These are phyloP conservation scores for Gymnothorax javanicus DNA, from an alignment of 2,797 vertebrate genomes.

Conservation along the genomic window DNA sequence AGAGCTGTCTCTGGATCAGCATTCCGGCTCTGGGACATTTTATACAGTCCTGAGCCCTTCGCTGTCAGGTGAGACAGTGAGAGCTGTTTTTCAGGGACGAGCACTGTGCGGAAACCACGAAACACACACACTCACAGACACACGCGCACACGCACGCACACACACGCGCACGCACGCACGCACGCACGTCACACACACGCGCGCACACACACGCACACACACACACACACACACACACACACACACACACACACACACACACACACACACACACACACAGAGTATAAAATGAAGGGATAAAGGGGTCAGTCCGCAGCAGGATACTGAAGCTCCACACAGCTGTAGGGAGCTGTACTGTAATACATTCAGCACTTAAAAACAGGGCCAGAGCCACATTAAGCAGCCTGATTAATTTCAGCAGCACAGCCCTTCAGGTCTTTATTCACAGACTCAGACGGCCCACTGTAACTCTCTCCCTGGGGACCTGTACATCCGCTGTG, in stretches of 20 bases:
- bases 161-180: too few relatives aligned
- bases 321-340: neutral
- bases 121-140: too few relatives aligned
- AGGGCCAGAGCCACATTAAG: neutral
- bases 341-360: neutral
- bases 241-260: neutral
- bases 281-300: neutral
- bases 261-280: neutral
- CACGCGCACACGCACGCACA: too few relatives aligned
- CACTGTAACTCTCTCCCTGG: neutral
- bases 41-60: neutral
- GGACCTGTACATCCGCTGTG: neutral
- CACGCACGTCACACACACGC: too few relatives aligned
- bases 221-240: neutral
- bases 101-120: too few relatives aligned
- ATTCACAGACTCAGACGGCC: neutral
- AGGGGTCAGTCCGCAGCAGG: neutral
- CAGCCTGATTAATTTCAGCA: neutral
- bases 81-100: neutral
- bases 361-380: neutral
- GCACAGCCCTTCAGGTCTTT: neutral
- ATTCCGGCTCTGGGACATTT: neutral
- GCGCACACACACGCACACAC: too few relatives aligned
- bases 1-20: neutral
- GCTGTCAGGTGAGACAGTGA: neutral